phyloP scores from a whole-genome alignment of 2,888 invertebrate genomes.

The Trichopoda pennipes region DNA sequence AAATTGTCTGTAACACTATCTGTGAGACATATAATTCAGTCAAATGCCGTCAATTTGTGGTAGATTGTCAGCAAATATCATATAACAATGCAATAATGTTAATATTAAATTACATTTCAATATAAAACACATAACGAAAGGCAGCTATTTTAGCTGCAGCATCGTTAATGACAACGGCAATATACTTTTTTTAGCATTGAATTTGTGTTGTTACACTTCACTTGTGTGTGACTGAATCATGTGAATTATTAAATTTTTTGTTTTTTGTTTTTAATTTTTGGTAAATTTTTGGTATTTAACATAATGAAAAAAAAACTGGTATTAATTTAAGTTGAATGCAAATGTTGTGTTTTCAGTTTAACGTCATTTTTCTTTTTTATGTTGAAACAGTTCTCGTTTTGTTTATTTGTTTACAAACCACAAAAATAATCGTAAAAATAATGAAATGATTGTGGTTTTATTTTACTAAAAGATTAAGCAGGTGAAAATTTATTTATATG shows the following conservation, averaged over 20 bases:
- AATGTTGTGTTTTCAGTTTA: conserved; percentile 14
- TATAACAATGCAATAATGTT: conserved; percentile 61
- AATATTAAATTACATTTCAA: conserved; percentile 64
- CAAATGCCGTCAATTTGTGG: conserved; percentile 67
- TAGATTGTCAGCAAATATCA: conserved; percentile 64
- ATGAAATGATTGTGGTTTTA: conserved; percentile 46
- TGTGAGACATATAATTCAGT: conserved; percentile 63
- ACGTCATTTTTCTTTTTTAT: background rate
- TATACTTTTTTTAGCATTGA: conserved; percentile 33
- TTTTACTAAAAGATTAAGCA: conserved; percentile 21
- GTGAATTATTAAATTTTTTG: conserved; percentile 30
- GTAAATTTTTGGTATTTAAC: conserved; percentile 30
- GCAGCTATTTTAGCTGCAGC: conserved; percentile 23
- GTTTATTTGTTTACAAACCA: conserved; percentile 28
- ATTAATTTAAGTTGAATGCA: conserved; percentile 8
- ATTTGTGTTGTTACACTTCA: conserved; percentile 12
- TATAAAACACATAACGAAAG: conserved; percentile 35
- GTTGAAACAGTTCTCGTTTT: background rate
- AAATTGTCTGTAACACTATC: conserved; percentile 26
- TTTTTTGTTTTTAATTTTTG: background rate
- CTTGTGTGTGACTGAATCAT: conserved; percentile 48
- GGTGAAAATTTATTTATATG: conserved; percentile 38
- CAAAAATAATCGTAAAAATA: conserved; percentile 39
- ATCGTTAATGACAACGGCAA: conserved; percentile 14
- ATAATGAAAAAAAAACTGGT: conserved; percentile 19